Conservation (phyloP, 92 coral and sea anemone species). For the Chrysogorgia sp. region DNA sequence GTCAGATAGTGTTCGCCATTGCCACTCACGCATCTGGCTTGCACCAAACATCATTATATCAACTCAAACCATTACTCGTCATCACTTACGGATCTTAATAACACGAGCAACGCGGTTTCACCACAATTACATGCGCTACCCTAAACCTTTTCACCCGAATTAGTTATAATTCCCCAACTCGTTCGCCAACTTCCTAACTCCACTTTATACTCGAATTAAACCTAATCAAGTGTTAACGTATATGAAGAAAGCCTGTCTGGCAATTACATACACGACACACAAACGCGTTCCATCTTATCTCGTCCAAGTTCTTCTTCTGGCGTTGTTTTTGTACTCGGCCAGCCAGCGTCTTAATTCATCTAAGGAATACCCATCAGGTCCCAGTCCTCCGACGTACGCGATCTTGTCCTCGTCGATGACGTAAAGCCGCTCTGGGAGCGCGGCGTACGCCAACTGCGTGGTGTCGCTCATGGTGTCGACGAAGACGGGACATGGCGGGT, state of each 20-base stretch:
- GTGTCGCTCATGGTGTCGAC: conserved; percentile 92
- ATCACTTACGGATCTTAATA: too few species aligned
- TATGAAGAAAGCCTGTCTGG: too few species aligned
- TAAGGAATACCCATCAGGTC: conserved; percentile 83
- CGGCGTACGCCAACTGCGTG: conserved; percentile 86
- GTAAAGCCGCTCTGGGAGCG: conserved; percentile 85
- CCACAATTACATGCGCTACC: neutral
- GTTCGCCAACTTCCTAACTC: neutral
- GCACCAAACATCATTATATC: too few species aligned
- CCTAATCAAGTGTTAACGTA: too few species aligned
- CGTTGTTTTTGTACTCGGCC: conserved; percentile 31
- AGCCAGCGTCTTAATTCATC: conserved; percentile 78
- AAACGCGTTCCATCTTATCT: conserved; percentile 5
- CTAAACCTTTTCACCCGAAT: neutral
- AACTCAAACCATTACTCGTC: too few species aligned
- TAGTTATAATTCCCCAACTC: neutral
- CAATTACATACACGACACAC: neutral
- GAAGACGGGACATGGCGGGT: conserved; percentile 74
- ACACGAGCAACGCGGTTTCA: neutral
- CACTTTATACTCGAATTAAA: too few species aligned
- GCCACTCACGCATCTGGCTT: too few species aligned
- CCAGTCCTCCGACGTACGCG: conserved; percentile 87
- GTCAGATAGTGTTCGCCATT: too few species aligned
- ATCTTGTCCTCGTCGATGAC: conserved; percentile 66
- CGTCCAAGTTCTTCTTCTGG: conserved; percentile 40